Evolutionary conservation across 1,140 invertebrate genomes (phyloP), one percentile per base, ranked within the genome.

Genomic region (Drosophila littoralis): DNA sequence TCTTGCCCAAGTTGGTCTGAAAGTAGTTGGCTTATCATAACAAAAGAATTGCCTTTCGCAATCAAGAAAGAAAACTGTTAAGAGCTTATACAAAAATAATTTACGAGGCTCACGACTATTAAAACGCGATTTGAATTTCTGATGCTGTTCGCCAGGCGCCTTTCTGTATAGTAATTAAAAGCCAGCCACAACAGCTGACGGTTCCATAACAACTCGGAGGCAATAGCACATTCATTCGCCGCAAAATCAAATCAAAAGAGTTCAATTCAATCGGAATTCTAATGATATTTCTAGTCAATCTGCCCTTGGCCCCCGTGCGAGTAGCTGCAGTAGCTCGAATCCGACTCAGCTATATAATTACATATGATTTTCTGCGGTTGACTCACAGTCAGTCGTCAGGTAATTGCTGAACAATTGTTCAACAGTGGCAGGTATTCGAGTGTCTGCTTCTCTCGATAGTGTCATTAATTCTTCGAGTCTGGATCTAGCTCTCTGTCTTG

Each of bases 351-450:
- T 63, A 51, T 57, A 76, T 86, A 88, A 86, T 86, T 86, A 88
- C 83, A 76, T 88, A 73, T 79, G 68, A 82, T 68, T 83, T 75
- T 74, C 48, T 89, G 84, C 84, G 83, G 84, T 88, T 79, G 77
- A 77, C 67, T 83, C 83, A 75, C 50, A 55, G 40, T 42, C 17
- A 36, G 28, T 28, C 22, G 46, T 17, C 64, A 36, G 43, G 67
- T 70, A 61, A 70, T 75, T 63, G 67, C 55, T 28, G 43, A 58
- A 51, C 58, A 61, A 55, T 79, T 58, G 42, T 81, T 66, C 22
- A 28, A 28, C 22, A 28, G 63, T 75, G 60, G 58, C 70, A 78
- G 73, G 63, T 69, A 58, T 45, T 61, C 22, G 40, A 46, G 3
- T 61, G 28, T 58, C 64, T 32, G 32, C 12, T 50, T 50, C 12